These are phyloP conservation scores for Netelia melanura DNA, from an alignment of 2,888 invertebrate genomes.

Conservation along the genomic window DNA sequence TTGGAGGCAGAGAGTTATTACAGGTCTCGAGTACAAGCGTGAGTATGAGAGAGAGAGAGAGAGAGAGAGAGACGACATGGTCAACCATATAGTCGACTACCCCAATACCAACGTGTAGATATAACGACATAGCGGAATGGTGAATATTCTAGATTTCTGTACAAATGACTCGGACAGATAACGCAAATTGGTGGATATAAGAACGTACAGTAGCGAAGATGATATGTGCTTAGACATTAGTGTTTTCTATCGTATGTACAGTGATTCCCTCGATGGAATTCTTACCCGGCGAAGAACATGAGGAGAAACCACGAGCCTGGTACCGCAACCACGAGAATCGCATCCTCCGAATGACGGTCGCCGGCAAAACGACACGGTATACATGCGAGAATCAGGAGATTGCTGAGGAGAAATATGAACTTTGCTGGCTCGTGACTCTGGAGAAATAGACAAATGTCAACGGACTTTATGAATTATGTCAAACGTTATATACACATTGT, in stretches of 20 bases:
- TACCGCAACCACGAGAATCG: constrained; percentile 95
- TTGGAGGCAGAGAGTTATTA: constrained; percentile 61
- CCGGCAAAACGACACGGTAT: constrained; percentile 93
- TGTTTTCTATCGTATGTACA: not conserved
- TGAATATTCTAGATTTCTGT: not conserved
- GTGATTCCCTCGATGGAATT: constrained; percentile 34
- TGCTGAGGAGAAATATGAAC: constrained; percentile 96
- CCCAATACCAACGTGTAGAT: not conserved
- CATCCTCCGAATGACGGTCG: constrained; percentile 94
- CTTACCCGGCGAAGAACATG: constrained; percentile 99
- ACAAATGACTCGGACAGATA: not conserved
- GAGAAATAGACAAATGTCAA: constrained; percentile 28
- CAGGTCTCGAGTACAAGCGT: constrained; percentile 32
- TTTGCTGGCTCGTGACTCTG: constrained; percentile 98
- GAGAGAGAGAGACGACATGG: not conserved
- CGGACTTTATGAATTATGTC: not conserved
- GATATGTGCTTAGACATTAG: not conserved
- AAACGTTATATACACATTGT: constrained; percentile 1
- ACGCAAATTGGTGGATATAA: not conserved
- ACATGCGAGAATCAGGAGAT: constrained; percentile 94
- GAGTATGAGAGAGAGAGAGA: not conserved
- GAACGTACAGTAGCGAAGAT: not conserved
- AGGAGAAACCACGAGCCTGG: constrained; percentile 99
- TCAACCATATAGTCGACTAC: not conserved
- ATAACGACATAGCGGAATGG: not conserved